Conservation (phyloP, 2,797 vertebrate genomes). For the Peromyscus eremicus region DNA sequence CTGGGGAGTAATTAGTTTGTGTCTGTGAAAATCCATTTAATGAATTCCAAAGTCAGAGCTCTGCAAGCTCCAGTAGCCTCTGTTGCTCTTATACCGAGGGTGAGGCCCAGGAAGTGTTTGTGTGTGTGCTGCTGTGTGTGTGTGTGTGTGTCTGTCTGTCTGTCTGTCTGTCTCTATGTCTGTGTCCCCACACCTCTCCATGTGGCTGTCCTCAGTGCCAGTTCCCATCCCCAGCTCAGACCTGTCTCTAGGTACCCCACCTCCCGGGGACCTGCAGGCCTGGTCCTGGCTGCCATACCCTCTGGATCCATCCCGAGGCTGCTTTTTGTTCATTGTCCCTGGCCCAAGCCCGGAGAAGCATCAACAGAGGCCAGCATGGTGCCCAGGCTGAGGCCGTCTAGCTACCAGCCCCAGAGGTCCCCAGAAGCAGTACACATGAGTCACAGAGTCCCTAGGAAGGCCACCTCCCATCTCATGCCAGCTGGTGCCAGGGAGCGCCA, state of each 20-base stretch:
- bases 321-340: background rate
- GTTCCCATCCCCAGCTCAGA: background rate
- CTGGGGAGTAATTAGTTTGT: background rate
- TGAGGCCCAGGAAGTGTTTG: background rate
- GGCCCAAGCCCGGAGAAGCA: background rate
- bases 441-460: background rate
- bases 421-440: background rate
- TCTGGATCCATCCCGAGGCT: background rate
- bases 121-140: accelerated
- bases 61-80: background rate
- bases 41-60: background rate
- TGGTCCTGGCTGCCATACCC: background rate
- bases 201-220: background rate
- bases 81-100: background rate
- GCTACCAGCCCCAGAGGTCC: background rate
- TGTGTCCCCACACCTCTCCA: background rate
- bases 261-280: background rate
- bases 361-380: background rate
- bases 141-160: too few species aligned
- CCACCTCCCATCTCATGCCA: background rate
- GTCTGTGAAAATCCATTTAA: constrained; percentile 5
- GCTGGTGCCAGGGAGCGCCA: background rate
- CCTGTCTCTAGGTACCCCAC: background rate
- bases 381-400: background rate
- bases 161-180: background rate